Evolutionary conservation across 2,888 invertebrate genomes (phyloP).

Genomic region (Mythimna loreyi): DNA sequence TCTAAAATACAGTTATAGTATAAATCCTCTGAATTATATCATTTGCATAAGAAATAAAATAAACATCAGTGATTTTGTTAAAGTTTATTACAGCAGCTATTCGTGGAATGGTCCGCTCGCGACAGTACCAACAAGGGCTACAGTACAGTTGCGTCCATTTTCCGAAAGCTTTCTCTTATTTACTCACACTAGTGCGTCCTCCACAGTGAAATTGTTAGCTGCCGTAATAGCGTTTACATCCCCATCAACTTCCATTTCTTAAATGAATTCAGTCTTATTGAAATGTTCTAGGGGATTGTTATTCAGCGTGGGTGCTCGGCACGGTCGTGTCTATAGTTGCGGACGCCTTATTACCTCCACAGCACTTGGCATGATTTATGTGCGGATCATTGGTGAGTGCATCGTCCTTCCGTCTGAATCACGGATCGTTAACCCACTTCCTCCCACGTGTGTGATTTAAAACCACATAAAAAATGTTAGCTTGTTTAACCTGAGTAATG

Average conservation of each 20-base stretch:
- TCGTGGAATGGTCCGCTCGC: slow-evolving; percentile 16
- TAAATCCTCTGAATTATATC: slow-evolving; percentile 7
- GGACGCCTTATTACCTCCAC: slow-evolving; percentile 42
- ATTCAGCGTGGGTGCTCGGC: slow-evolving; percentile 32
- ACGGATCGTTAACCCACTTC: slow-evolving; percentile 82
- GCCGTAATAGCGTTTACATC: slow-evolving; percentile 27
- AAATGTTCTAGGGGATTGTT: slow-evolving; percentile 34
- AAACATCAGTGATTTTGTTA: slow-evolving; percentile 25
- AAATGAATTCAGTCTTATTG: slow-evolving; percentile 41
- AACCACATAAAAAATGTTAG: slow-evolving; percentile 61
- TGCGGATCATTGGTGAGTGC: slow-evolving; percentile 63
- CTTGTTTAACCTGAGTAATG: slow-evolving; percentile 55
- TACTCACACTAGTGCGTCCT: slow-evolving; percentile 35
- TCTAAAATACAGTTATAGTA: slow-evolving; percentile 19
- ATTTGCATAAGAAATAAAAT: slow-evolving; percentile 22
- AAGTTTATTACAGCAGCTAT: slow-evolving; percentile 14
- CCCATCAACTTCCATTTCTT: slow-evolving; percentile 46
- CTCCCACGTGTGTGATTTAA: slow-evolving; percentile 75
- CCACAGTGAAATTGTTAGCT: slow-evolving; percentile 28
- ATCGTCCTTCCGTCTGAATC: slow-evolving; percentile 77
- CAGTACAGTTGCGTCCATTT: slow-evolving; percentile 41
- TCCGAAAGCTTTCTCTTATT: slow-evolving; percentile 45
- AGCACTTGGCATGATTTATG: slow-evolving; percentile 47
- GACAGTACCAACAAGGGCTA: slow-evolving; percentile 37
- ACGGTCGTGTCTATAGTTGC: slow-evolving; percentile 30